Evolutionary conservation across 1,140 invertebrate genomes (phyloP).

Genomic region (Paraescarpia echinospica): DNA sequence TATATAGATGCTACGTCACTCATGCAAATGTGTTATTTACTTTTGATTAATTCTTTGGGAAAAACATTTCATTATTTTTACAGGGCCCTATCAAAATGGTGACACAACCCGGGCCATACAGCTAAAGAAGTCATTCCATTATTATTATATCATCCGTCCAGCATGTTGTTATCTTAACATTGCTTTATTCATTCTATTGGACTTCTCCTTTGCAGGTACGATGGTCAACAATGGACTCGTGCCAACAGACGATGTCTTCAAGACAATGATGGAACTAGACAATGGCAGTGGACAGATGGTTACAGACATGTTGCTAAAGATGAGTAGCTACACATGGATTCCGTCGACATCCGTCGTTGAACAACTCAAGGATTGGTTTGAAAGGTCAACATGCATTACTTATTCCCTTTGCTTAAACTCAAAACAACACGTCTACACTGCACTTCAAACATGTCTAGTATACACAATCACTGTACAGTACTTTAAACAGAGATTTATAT

Average conservation of each 20-base stretch:
- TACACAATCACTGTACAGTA: not conserved
- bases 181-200: not conserved
- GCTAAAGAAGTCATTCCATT: too few species aligned
- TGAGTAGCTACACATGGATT: not conserved
- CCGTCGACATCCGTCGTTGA: not conserved
- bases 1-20: too few species aligned
- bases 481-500: too few species aligned
- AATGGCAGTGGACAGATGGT: not conserved
- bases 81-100: too few species aligned
- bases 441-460: not conserved
- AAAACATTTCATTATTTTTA: too few species aligned
- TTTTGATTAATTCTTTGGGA: too few species aligned
- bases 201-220: not conserved
- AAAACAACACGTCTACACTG: not conserved
- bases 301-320: not conserved
- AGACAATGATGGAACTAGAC: not conserved
- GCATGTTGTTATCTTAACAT: not conserved
- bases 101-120: not conserved
- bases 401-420: not conserved
- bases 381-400: not conserved
- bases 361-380: not conserved
- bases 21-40: too few species aligned
- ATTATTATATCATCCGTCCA: not conserved
- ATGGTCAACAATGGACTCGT: not conserved
- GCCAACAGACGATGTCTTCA: not conserved